Evolutionary conservation across 1,140 invertebrate genomes (phyloP), one percentile per base, ranked within the genome.

Genomic region (Drosophila mayri): DNA sequence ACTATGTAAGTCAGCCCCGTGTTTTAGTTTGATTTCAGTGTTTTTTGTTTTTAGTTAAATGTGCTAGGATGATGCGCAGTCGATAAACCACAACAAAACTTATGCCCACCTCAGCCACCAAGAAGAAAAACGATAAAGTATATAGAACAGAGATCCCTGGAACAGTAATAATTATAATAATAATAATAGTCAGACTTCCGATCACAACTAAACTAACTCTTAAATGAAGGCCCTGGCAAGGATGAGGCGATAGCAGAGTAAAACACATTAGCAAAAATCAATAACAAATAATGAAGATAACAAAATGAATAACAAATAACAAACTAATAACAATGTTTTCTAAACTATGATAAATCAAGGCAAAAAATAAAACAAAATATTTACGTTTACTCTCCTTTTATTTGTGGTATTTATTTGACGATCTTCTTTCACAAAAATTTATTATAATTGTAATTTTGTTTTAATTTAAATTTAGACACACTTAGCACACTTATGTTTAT

Each of bases 81-180:
- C 68, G 68, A 70, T 46, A 63, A 49, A 79, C 46, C 60, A 81
- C 54, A 50, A 50, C n/a, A 50, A 50, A 50, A 90, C 85, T 90
- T 79, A 90, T 85, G 78, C 85, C 85, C 85, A 90, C 85, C 85
- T 90, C 85, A 90, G 81, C 85, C 85, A 90, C 86, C 85, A 90
- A 85, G 74, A 85, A 81, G 68, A 71, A 47, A 54, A 65, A 64
- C 47, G 61, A 44, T 44, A 6, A 38, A 57, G 35, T 62, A 71
- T 65, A 71, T 22, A 25, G 54, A 38, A 30, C 40, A 46, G 37
- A 58, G 20, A 30, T 35, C 66, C 68, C 14, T 28, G 44, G n/a
- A 60, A 43, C 70, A 72, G 44, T 40, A 88, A 78, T 55, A 25
- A 54, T 7, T 54, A 38, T 50, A 84, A 32, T 52, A 18, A 25